Evolutionary conservation across 1,140 invertebrate species (phyloP).

Genomic region (Hyles vespertilio): DNA sequence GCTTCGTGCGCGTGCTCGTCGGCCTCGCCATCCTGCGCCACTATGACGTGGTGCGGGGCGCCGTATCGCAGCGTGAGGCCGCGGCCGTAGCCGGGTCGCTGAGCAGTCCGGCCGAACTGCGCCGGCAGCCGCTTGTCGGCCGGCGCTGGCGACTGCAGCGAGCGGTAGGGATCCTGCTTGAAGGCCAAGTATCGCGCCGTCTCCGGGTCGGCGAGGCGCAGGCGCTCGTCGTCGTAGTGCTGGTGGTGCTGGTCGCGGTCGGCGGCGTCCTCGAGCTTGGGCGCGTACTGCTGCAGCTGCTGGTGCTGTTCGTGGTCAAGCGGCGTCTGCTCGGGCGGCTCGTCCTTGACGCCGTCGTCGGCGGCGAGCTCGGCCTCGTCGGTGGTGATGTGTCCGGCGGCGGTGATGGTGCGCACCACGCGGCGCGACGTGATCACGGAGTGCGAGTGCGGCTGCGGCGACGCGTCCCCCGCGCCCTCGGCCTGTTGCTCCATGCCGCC

Average conservation of each 20-base stretch:
- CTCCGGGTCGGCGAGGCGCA: conserved; percentile 52
- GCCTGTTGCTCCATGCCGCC: conserved; percentile 7
- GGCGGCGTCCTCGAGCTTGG: conserved; percentile 45
- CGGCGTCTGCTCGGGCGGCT: conserved; percentile 45
- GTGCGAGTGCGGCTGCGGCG: conserved; percentile 34
- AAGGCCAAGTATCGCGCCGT: conserved; percentile 59
- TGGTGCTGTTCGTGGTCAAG: conserved; percentile 37
- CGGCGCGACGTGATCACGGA: conserved; percentile 77
- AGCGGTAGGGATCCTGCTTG: conserved; percentile 51
- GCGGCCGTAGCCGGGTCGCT: conserved; percentile 36
- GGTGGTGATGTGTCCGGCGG: conserved; percentile 78
- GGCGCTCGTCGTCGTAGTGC: conserved; percentile 58
- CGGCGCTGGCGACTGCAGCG: conserved; percentile 35
- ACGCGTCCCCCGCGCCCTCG: conserved; percentile 20
- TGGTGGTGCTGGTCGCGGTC: conserved; percentile 21
- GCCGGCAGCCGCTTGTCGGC: conserved; percentile 30
- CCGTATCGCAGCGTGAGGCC: conserved; percentile 50
- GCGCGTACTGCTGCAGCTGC: conserved; percentile 36
- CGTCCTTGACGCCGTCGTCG: conserved; percentile 61
- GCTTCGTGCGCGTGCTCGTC: conserved; percentile 49
- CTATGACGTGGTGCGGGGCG: conserved; percentile 51
- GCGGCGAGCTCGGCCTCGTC: conserved; percentile 49
- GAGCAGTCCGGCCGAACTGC: conserved; percentile 39
- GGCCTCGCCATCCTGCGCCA: conserved; percentile 42
- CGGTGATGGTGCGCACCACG: conserved; percentile 78